Evolutionary conservation across 37 sponge, comb jelly and placozoan genomes (phyloP).

Genomic region (Halisarca cf. caerulea): DNA sequence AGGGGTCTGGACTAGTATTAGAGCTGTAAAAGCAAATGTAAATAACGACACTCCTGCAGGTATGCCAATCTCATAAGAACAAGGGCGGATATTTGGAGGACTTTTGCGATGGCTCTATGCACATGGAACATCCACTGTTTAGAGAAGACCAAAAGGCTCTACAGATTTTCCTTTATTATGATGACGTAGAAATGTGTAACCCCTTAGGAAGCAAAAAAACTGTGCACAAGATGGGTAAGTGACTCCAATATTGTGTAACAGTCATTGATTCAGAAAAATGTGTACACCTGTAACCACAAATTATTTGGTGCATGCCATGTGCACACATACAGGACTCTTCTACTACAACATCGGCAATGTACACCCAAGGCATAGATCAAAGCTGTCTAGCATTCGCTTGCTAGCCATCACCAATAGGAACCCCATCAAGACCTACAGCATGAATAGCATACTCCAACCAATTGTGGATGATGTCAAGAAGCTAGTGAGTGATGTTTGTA

Average conservation of each 20-base stretch:
- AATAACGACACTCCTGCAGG: too few relatives aligned
- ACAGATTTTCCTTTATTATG: constrained; percentile 39
- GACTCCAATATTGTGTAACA: not conserved
- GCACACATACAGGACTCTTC: constrained; percentile 31
- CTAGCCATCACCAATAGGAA: constrained; percentile 4
- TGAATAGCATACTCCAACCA: constrained; percentile 38
- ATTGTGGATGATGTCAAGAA: constrained; percentile 46
- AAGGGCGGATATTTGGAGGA: not conserved
- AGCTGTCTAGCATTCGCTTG: constrained; percentile 31
- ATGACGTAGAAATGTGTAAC: constrained; percentile 43
- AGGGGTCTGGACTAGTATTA: too few relatives aligned
- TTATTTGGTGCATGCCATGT: not conserved
- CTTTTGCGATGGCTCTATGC: not conserved
- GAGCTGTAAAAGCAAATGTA: too few relatives aligned
- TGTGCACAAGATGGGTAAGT: constrained; percentile 35
- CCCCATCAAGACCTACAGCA: constrained; percentile 16
- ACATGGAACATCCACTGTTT: not conserved
- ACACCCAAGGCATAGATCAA: constrained; percentile 28
- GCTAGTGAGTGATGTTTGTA: constrained; percentile 17
- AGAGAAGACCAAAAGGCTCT: not conserved
- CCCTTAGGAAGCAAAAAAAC: constrained; percentile 35
- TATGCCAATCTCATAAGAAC: too few relatives aligned
- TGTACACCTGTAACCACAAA: not conserved
- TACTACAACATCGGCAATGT: constrained; percentile 52
- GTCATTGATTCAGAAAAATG: not conserved